A percentile compares a stretch with the other conserved stretches of the same genome.
Evolutionary conservation across 2,113 vertebrate genomes (phyloP).

Genomic region (Pagrus major): DNA sequence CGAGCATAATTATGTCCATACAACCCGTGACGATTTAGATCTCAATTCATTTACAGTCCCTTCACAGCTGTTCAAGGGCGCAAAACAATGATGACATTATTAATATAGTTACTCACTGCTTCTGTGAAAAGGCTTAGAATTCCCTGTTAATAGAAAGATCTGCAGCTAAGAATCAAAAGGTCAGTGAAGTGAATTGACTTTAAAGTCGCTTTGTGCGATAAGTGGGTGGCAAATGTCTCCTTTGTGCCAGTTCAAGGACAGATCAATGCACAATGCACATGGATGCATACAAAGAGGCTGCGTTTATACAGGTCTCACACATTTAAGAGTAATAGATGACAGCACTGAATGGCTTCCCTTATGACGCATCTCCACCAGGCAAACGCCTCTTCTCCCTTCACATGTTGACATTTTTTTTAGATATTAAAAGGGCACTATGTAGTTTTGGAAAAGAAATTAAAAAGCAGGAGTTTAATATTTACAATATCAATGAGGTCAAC

Average conservation of each 20-base stretch:
- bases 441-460: too few relatives aligned
- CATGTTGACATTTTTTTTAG: too few relatives aligned
- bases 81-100: not conserved
- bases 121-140: not conserved
- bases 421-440: too few relatives aligned
- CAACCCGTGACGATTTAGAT: too few relatives aligned
- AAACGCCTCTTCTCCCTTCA: not conserved
- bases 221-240: not conserved
- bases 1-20: not conserved
- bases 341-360: not conserved
- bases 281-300: not conserved
- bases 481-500: too few relatives aligned
- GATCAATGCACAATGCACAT: not conserved
- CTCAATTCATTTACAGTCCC: too few relatives aligned
- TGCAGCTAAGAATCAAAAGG: not conserved
- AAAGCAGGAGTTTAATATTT: too few relatives aligned
- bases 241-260: not conserved
- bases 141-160: not conserved
- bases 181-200: not conserved
- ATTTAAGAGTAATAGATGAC: not conserved
- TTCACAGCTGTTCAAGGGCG: not conserved
- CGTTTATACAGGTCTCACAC: not conserved
- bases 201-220: not conserved
- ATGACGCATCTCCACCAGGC: not conserved
- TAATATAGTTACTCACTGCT: not conserved